Evolutionary conservation across 2,797 vertebrate species (phyloP).

Genomic region (Periparus ater): DNA sequence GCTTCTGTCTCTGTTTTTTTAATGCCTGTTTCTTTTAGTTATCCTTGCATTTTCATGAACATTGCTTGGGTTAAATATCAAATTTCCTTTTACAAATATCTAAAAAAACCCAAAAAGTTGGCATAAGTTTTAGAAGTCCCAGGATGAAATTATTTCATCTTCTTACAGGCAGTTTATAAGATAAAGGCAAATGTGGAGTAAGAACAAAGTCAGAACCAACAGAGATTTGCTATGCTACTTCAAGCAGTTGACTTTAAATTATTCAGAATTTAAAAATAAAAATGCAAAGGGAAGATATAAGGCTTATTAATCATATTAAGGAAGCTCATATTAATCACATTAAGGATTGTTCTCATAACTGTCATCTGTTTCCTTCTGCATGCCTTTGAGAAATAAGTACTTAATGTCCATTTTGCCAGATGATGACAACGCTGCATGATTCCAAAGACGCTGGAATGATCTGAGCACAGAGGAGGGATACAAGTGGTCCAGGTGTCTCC

Average conservation of each 20-base stretch:
- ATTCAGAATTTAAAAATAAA: constrained; percentile 16
- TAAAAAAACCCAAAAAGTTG: neutral
- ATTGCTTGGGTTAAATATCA: neutral
- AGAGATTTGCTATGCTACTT: neutral
- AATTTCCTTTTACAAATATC: neutral
- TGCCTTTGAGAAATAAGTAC: neutral
- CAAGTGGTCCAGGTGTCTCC: neutral
- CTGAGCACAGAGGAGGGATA: neutral
- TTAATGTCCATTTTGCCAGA: neutral
- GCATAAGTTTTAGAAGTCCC: neutral
- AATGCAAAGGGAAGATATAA: neutral
- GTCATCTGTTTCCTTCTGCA: neutral
- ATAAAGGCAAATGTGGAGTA: neutral
- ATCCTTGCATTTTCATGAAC: neutral
- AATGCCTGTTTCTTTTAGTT: neutral
- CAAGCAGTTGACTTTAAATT: neutral
- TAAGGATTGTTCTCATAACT: neutral
- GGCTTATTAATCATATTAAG: neutral
- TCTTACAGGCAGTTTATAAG: neutral
- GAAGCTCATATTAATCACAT: neutral
- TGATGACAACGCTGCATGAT: fast-evolving
- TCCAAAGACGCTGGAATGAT: neutral
- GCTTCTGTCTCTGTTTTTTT: fast-evolving
- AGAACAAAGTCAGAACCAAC: neutral
- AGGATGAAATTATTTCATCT: neutral